Percentiles rank a stretch among this genome's conserved stretches.
phyloP scores from a whole-genome alignment of 2,888 invertebrate genomes.

The Halocaridina rubra region DNA sequence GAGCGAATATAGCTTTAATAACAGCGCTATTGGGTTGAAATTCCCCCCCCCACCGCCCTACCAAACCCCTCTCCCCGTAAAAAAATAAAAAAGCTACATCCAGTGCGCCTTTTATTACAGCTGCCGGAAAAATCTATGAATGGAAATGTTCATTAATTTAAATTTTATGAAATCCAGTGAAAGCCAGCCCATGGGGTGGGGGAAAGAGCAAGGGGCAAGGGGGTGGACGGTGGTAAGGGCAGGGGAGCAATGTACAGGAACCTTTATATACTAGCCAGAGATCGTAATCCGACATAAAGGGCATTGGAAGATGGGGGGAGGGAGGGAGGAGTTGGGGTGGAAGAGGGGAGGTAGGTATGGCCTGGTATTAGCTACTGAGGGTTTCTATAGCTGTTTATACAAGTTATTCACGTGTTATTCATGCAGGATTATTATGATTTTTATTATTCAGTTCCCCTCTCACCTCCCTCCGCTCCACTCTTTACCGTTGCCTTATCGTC shows the following conservation, averaged over 20 bases:
- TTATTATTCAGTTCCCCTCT: too few relatives aligned
- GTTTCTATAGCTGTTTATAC: neutral
- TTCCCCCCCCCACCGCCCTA: neutral
- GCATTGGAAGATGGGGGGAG: too few relatives aligned
- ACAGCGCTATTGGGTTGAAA: neutral
- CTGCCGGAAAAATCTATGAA: neutral
- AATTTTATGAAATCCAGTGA: neutral
- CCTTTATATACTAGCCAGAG: neutral
- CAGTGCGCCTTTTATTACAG: neutral
- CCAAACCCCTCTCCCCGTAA: neutral
- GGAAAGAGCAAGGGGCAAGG: too few relatives aligned
- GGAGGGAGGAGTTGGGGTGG: too few relatives aligned
- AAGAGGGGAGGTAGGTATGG: too few relatives aligned
- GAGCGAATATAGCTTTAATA: neutral
- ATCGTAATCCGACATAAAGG: neutral
- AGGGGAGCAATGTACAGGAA: too few relatives aligned
- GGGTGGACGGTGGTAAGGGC: too few relatives aligned
- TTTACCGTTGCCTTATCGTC: neutral
- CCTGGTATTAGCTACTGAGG: neutral
- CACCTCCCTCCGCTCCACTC: too few relatives aligned
- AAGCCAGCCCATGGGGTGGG: too few relatives aligned
- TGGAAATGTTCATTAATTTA: neutral
- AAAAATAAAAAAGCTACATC: too few relatives aligned
- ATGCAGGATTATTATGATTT: neutral
- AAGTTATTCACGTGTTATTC: neutral